Evolutionary conservation across 2,113 vertebrate genomes (phyloP), one percentile per base, ranked within the genome.

Genomic region (Ammodytes dubius): DNA sequence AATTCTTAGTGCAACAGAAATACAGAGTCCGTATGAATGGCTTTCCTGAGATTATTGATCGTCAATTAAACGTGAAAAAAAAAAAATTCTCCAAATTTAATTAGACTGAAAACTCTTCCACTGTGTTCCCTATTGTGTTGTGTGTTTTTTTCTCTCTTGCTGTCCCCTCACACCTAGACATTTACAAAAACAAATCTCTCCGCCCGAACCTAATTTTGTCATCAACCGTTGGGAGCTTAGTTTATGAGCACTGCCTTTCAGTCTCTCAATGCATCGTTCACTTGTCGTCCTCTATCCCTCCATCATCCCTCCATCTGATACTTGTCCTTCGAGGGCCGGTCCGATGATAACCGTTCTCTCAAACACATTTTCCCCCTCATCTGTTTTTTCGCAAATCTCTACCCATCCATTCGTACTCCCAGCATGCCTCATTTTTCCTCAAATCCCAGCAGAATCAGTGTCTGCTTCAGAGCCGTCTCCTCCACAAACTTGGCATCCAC

Each of bases 381-480:
- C 84, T 60, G 64, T 73, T 77, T 68, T 72, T 10, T 47, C 27
- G 27, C 27, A 27, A 27, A 27, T 27, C 73, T 35, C 56, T 9
- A 70, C 83, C 79, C 76, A 56, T 77, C 88, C 64, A 47, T 79
- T 58, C 52, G 4, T n/a, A 54, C 52, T 13, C 15, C 69, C 56
- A 42, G 0, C 61, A 11, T 72, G 53, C 79, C 46, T 95, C 89
- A 95, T 81, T 95, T 95, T 6, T 79, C 60, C 72, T 95, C 92
- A 0, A 91, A 91, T 4, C 95, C 96, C 88, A 99, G 86, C 77
- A 95, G 90, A 15, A 90, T 87, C 1, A 93, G 75, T 0, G 98
- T 99, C 85, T 98, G 97, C 60, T 97, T 98, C 78, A 99, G 95
- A 39, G 98, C 97, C 0, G 95, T 95, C 89, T 98, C 96, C 83